phyloP scores from a whole-genome alignment of 2,113 vertebrate species.

The Ivindomyrus marchei region DNA sequence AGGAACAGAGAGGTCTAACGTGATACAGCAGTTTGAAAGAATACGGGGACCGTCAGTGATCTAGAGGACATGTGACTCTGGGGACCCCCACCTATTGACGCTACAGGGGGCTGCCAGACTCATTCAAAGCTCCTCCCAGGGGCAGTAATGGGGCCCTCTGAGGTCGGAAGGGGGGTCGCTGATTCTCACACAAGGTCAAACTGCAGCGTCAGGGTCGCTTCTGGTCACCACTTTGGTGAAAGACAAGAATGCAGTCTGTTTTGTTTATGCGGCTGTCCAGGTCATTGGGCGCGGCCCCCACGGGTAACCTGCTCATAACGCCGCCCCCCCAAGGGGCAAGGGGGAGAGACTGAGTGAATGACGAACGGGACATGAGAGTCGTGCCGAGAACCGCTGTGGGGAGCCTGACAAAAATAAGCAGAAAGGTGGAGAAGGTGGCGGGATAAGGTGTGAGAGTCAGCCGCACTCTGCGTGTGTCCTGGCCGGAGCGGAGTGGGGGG shows the following conservation, averaged over 20 bases:
- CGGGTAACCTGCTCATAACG: not conserved
- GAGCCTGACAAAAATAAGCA: not conserved
- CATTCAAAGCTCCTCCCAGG: not conserved
- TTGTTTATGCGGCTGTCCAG: not conserved
- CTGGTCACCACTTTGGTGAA: not conserved
- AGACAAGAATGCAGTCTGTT: constrained; percentile 9
- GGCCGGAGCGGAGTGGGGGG: not conserved
- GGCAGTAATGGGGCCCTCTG: not conserved
- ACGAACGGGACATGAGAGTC: not conserved
- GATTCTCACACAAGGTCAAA: not conserved
- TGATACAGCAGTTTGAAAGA: not conserved
- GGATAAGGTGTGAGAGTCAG: not conserved
- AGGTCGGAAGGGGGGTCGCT: not conserved
- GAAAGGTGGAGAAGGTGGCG: not conserved
- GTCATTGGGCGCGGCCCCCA: not conserved
- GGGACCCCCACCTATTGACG: not conserved
- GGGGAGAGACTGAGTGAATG: not conserved
- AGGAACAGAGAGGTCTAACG: not conserved
- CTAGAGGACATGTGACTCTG: not conserved
- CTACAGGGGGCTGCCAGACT: not conserved
- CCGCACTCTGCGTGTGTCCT: not conserved
- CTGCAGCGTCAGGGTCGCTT: not conserved
- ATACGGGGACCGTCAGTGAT: not conserved
- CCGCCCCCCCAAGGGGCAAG: not conserved
- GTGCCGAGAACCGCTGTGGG: not conserved